Base-by-base conservation (phyloP, 2,888 invertebrate species). In the Ferdinandea cuprea region DNA sequence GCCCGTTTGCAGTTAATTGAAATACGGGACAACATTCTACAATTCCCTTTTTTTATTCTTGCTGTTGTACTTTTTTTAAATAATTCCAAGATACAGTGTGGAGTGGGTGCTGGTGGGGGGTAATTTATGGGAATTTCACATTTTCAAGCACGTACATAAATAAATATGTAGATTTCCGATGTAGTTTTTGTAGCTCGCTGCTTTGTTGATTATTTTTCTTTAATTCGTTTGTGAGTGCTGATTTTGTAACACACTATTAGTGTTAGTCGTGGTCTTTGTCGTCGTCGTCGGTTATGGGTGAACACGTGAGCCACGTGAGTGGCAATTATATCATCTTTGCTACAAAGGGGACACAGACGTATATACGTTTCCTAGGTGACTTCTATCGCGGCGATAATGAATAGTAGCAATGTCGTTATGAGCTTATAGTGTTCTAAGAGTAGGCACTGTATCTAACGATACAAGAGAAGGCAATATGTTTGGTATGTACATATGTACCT, bases 251-350 rank as follows among this genome's bases (percentile, higher is more conserved):
- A 50, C 40, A 21, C 42, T 30, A 30, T 28, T 17, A 52, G 37
- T 40, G 7, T 7, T 13, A n/a, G 13, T 59, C 6, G 35, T 28
- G n/a, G 19, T 15, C 25, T 37, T 17, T 13, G 13, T 13, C 11
- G n/a, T 3, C 11, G 15, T 13, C 30, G n/a, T 9, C 40, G 25
- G 7, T n/a, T 17, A 30, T 13, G 21, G 5, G 9, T 3, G n/a
- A 35, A 76, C 74, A 68, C 74, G 74, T 76, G 66, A 76, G 74
- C 74, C 66, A 76, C 74, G 74, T 76, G 74, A 66, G 66, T 30
- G 17, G 58, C n/a, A 56, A 63, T 66, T 58, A 66, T 56, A 73
- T 46, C 56, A 56, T 37, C n/a, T 42, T 28, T 13, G 28, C 13
- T 19, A 25, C 28, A 40, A 6, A 35, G 25, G 44, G 5, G 25